A percentile compares a stretch with the other conserved stretches of the same genome.
Evolutionary conservation across 2,797 vertebrate species (phyloP).

Genomic region (Graptemys geographica): DNA sequence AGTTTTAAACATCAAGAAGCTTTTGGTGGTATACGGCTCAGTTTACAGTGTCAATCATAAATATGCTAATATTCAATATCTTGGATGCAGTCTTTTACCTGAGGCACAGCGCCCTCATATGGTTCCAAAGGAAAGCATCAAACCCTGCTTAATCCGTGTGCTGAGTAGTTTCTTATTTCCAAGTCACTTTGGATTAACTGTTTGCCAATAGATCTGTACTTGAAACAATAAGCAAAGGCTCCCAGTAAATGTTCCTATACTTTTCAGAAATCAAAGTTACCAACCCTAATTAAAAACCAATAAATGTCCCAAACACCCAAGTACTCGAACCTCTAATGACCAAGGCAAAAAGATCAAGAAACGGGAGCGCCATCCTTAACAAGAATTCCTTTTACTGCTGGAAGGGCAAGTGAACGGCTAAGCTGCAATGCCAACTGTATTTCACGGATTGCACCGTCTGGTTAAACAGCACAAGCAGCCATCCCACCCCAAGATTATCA

Average conservation of each 20-base stretch:
- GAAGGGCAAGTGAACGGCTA: neutral
- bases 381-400: neutral
- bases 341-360: neutral
- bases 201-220: neutral
- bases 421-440: neutral
- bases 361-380: neutral
- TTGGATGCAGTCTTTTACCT: constrained; percentile 45
- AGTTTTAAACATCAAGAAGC: neutral
- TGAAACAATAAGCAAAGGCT: neutral
- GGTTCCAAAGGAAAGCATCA: constrained; percentile 31
- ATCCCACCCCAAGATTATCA: neutral
- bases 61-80: neutral
- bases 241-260: rapidly evolving
- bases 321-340: neutral
- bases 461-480: neutral
- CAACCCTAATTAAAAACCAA: neutral
- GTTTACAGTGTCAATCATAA: constrained; percentile 30
- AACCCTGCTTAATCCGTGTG: neutral
- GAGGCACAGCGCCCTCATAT: constrained; percentile 79
- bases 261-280: neutral
- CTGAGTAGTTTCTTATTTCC: rapidly evolving
- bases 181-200: neutral
- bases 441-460: neutral
- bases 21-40: neutral
- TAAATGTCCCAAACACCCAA: rapidly evolving